Percentiles rank a stretch among this genome's conserved stretches.
Conservation (phyloP, 1,140 invertebrate genomes). For the Cydia amplana region DNA sequence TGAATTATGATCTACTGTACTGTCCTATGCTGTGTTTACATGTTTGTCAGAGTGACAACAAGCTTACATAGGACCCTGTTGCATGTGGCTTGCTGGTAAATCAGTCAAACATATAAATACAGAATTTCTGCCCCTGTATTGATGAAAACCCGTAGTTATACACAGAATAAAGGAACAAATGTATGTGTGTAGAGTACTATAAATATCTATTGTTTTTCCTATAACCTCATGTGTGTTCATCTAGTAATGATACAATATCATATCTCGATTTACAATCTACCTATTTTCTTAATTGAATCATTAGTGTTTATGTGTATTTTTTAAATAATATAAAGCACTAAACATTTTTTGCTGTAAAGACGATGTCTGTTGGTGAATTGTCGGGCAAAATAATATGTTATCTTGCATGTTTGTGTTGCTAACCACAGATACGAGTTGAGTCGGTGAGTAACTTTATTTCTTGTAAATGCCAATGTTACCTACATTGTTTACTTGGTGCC, state of each 20-base stretch:
- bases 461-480: constrained; percentile 35
- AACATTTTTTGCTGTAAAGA: constrained; percentile 49
- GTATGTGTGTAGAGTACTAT: constrained; percentile 30
- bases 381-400: constrained; percentile 34
- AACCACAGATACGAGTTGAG: constrained; percentile 34
- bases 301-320: constrained; percentile 27
- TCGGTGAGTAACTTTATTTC: constrained; percentile 34
- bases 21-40: background rate
- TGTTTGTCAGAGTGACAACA: background rate
- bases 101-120: background rate
- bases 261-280: constrained; percentile 30
- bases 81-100: background rate
- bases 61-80: background rate
- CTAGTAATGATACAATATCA: constrained; percentile 32
- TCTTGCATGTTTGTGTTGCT: constrained; percentile 26
- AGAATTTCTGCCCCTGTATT: background rate
- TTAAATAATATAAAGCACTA: constrained; percentile 41
- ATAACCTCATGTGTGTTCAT: constrained; percentile 32
- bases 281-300: constrained; percentile 31
- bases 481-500: constrained; percentile 47
- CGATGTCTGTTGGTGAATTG: constrained; percentile 66
- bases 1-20: background rate
- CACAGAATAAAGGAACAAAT: constrained; percentile 27
- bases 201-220: constrained; percentile 33
- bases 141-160: constrained; percentile 21